phyloP scores from a whole-genome alignment of 2,797 vertebrate genomes.

The Malacoctenus gilli region DNA sequence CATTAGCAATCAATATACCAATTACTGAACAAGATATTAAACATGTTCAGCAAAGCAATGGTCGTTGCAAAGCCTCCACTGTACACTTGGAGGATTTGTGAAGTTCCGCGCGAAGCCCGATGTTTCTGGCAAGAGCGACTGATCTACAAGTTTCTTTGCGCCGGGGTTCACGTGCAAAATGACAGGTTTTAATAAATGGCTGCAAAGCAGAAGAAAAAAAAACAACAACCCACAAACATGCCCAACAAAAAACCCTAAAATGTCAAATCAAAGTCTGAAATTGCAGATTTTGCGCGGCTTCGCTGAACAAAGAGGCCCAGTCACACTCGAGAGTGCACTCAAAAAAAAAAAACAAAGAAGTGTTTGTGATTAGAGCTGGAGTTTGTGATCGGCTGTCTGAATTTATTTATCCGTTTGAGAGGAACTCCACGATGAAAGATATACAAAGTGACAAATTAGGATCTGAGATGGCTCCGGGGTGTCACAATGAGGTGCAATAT shows the following conservation, averaged over 20 bases:
- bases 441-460: slow-evolving; percentile 72
- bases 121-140: not conserved
- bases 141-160: slow-evolving; percentile 8
- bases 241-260: too few species aligned
- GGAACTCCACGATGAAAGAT: slow-evolving; percentile 35
- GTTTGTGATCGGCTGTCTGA: slow-evolving; percentile 14
- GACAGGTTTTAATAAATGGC: not conserved
- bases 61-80: slow-evolving; percentile 33
- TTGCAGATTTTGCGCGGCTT: not conserved
- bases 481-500: slow-evolving; percentile 70
- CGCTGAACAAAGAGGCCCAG: slow-evolving; percentile 1
- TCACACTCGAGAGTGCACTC: not conserved
- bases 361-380: slow-evolving; percentile 2
- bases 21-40: slow-evolving; percentile 95
- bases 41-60: slow-evolving; percentile 54
- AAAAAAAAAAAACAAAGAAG: slow-evolving; percentile 28
- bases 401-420: slow-evolving; percentile 26
- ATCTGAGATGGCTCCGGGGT: slow-evolving; percentile 55
- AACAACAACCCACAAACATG: too few species aligned
- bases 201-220: not conserved
- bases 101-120: slow-evolving; percentile 16
- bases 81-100: slow-evolving; percentile 30
- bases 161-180: slow-evolving; percentile 1
- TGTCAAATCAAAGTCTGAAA: slow-evolving; percentile 3
- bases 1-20: slow-evolving; percentile 94